Conservation (phyloP, 2,113 vertebrate species). For the Piaya cayana region DNA sequence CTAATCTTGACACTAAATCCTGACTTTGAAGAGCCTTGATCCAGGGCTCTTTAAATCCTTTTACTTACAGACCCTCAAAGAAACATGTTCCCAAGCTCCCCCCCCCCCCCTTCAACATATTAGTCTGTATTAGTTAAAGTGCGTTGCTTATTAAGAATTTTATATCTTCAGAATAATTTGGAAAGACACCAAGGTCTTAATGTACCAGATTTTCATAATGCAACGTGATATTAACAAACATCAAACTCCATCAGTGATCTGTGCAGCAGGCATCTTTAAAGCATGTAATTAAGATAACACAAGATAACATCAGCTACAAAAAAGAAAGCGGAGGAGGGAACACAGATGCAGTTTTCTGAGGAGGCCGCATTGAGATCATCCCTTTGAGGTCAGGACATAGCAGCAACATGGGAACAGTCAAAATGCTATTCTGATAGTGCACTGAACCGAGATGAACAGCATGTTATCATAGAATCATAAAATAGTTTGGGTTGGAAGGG, state of each 20-base stretch:
- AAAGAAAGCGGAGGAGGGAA: constrained; percentile 1
- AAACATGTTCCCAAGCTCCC: neutral
- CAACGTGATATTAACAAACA: constrained; percentile 71
- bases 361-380: neutral
- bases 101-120: constrained; percentile 5
- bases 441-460: neutral
- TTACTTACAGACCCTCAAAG: neutral
- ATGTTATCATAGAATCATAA: too few species aligned
- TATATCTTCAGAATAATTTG: constrained; percentile 52
- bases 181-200: constrained; percentile 61
- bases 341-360: constrained; percentile 21
- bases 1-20: constrained; percentile 9
- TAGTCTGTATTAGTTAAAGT: constrained; percentile 25
- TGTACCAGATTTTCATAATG: constrained; percentile 66
- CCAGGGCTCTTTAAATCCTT: neutral
- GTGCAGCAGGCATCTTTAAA: constrained; percentile 62
- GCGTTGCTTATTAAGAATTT: constrained; percentile 53
- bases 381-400: constrained; percentile 31
- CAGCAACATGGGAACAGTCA: neutral
- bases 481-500: too few species aligned
- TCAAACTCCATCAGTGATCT: constrained; percentile 69
- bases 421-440: neutral
- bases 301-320: constrained; percentile 57
- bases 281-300: constrained; percentile 70
- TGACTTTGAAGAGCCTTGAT: neutral